Evolutionary conservation across 2,888 invertebrate species (phyloP), one percentile per base, ranked within the genome.

Genomic region (Gandaritis pyraliata): DNA sequence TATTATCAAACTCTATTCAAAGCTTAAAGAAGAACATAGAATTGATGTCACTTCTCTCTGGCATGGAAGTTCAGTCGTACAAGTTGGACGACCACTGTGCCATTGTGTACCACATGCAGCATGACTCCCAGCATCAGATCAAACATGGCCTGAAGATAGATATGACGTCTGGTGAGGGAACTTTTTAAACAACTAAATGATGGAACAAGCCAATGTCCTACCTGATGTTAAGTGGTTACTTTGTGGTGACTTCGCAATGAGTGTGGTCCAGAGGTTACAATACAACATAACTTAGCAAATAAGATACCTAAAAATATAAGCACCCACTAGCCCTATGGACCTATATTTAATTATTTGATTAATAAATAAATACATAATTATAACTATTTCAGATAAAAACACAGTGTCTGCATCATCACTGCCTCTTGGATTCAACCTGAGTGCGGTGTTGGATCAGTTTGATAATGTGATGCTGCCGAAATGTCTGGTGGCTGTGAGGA

Each of bases 1-100:
- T 87, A 0, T 51, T 85, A 4, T 70, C 63, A 39, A 88, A 81
- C 66, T 79, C 83, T 0, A 77, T 86, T 30, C 79, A 79, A 5
- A 78, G 56, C 10, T 49, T 85, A 46, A 82, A 83, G 59, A 71
- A 66, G 12, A 73, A 78, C 8, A 30, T 88, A 36, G 82, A 87
- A 15, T 63, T 88, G 13, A 83, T 86, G 73, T 73, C 81, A 2
- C 81, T 87, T 74, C 58, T 90, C 48, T 78, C 86, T 0, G 88
- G 90, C 0, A 78, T 86, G 50, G 90, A 90, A 70, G 88, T 91
- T 39, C 83, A 86, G 71, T 87, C 88, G 0, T 89, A 85, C 68
- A 79, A 78, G 23, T 57, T 72, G 0, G 76, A 81, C 0, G 85
- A 88, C 29, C 83, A 88, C 63, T 90, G 89, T 65, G 80, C 84